These are phyloP conservation scores for Agapornis roseicollis DNA, from an alignment of 2,113 vertebrate genomes.

Conservation along the genomic window DNA sequence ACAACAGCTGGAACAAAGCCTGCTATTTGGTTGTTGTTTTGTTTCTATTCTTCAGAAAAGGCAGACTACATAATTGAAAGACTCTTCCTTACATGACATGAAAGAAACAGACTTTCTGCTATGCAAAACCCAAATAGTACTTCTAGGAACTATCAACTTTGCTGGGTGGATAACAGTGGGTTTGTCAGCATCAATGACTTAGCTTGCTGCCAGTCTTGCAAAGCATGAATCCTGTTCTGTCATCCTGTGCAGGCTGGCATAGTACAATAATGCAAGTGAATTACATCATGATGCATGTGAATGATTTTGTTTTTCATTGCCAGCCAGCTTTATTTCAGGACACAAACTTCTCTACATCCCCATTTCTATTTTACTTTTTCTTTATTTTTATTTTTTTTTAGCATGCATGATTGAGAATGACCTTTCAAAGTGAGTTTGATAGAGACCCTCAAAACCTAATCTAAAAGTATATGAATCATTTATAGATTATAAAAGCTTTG, in stretches of 20 bases:
- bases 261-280: not conserved
- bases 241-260: not conserved
- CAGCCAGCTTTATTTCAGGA: not conserved
- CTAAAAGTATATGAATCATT: not conserved
- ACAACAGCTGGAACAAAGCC: fast-evolving
- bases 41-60: not conserved
- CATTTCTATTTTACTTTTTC: not conserved
- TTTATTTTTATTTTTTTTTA: not conserved
- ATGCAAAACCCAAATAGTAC: not conserved
- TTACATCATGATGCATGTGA: not conserved
- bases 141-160: not conserved
- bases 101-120: not conserved
- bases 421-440: not conserved
- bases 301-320: not conserved
- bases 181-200: not conserved
- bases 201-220: not conserved
- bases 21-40: not conserved
- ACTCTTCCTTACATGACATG: not conserved
- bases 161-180: fast-evolving
- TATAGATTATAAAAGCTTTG: not conserved
- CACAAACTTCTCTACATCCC: fast-evolving
- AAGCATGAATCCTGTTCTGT: not conserved
- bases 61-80: not conserved
- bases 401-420: not conserved
- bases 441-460: not conserved